phyloP scores from a whole-genome alignment of 2,797 vertebrate genomes.

The Salarias fasciatus region DNA sequence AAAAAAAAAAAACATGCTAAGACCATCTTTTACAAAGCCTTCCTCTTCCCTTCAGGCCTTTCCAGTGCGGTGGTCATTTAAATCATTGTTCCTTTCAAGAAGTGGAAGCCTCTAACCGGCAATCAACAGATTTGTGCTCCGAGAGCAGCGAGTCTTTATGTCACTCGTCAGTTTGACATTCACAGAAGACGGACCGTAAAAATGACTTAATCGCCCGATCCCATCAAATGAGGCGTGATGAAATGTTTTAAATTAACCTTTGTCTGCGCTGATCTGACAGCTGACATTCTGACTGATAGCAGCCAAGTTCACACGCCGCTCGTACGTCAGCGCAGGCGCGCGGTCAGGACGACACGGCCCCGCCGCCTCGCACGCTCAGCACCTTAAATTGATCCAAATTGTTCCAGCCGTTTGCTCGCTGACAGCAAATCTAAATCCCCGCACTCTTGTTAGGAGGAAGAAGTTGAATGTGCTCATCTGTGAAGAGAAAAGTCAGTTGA shows the following conservation, averaged over 20 bases:
- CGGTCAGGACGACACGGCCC: no score
- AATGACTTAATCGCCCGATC: constrained; percentile 19
- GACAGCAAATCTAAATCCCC: background rate
- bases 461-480: background rate
- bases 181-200: constrained; percentile 5
- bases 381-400: background rate
- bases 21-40: no score
- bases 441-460: background rate
- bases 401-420: background rate
- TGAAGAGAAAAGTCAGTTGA: constrained; percentile 2
- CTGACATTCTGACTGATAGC: background rate
- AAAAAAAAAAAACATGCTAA: no score
- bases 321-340: no score
- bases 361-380: background rate
- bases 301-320: no score
- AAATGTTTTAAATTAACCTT: constrained; percentile 6
- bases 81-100: constrained; percentile 9
- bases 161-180: constrained; percentile 26
- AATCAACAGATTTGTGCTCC: constrained; percentile 33
- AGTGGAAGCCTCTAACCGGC: constrained; percentile 9
- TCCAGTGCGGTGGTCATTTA: constrained; percentile 11
- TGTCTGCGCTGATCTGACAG: constrained; percentile 3
- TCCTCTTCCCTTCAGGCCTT: background rate
- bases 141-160: constrained; percentile 26
- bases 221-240: constrained; percentile 2